Evolutionary conservation across 2,797 vertebrate genomes (phyloP).

Genomic region (Periparus ater): DNA sequence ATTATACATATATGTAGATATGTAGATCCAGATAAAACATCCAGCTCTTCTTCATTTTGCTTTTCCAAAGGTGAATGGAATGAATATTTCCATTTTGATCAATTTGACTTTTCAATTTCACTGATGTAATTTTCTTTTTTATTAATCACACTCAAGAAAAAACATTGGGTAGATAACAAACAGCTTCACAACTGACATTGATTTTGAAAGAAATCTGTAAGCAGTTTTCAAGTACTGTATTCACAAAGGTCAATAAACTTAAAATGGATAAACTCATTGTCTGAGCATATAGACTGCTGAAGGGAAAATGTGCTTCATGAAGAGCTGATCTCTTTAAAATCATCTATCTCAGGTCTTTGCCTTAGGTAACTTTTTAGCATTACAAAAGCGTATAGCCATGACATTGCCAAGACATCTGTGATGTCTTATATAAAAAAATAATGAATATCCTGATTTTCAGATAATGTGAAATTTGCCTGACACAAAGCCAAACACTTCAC

Average conservation of each 20-base stretch:
- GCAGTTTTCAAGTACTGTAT: background rate
- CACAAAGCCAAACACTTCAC: background rate
- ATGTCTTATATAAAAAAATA: background rate
- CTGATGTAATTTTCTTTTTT: background rate
- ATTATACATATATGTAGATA: background rate
- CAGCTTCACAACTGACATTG: background rate
- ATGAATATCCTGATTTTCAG: background rate
- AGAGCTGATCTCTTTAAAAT: slow-evolving; percentile 7
- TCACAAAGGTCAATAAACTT: slow-evolving; percentile 25
- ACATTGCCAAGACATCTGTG: background rate
- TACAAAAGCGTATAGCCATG: background rate
- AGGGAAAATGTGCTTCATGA: background rate
- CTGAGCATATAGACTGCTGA: background rate
- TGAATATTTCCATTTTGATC: background rate
- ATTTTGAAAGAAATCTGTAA: slow-evolving; percentile 10
- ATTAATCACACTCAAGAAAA: background rate
- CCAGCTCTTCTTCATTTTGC: background rate
- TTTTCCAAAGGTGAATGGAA: background rate
- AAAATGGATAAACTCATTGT: background rate
- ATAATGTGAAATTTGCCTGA: background rate
- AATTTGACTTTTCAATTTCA: background rate
- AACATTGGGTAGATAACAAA: background rate
- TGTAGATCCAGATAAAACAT: background rate
- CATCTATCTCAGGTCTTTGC: background rate
- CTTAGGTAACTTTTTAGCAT: background rate